These are phyloP conservation scores for Polyommatus iphigenia DNA, from an alignment of 2,888 invertebrate genomes.

Conservation along the genomic window DNA sequence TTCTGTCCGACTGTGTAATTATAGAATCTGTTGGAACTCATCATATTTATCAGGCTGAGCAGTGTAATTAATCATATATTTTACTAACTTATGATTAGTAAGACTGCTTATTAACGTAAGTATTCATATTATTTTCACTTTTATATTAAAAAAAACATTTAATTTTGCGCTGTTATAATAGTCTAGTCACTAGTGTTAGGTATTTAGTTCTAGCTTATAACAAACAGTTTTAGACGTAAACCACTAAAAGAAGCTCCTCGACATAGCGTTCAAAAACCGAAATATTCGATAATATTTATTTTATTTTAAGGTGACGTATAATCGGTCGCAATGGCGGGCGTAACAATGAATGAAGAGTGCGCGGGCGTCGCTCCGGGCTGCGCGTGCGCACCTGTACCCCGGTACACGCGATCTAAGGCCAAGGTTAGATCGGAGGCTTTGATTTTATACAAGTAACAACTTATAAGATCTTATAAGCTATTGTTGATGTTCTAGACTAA, in stretches of 20 bases:
- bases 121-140: too few relatives aligned
- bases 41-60: neutral
- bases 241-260: too few relatives aligned
- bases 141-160: too few relatives aligned
- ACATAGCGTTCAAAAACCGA: neutral
- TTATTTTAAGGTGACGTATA: neutral
- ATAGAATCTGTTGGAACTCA: neutral
- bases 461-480: neutral
- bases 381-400: constrained; percentile 67
- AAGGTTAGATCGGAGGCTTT: constrained; percentile 42
- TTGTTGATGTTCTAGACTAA: neutral
- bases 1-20: neutral
- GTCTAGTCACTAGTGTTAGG: too few relatives aligned
- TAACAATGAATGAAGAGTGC: constrained; percentile 74
- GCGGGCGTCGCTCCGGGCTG: constrained; percentile 68
- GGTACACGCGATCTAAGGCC: constrained; percentile 67
- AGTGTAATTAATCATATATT: neutral
- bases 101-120: neutral
- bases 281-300: constrained; percentile 7
- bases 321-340: constrained; percentile 34
- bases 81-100: neutral
- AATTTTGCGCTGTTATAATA: too few relatives aligned
- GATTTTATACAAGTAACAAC: constrained; percentile 8
- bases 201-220: too few relatives aligned
- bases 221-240: too few relatives aligned